These are phyloP conservation scores for Herpailurus yagouaroundi DNA, from an alignment of 2,113 vertebrate genomes.

Conservation along the genomic window DNA sequence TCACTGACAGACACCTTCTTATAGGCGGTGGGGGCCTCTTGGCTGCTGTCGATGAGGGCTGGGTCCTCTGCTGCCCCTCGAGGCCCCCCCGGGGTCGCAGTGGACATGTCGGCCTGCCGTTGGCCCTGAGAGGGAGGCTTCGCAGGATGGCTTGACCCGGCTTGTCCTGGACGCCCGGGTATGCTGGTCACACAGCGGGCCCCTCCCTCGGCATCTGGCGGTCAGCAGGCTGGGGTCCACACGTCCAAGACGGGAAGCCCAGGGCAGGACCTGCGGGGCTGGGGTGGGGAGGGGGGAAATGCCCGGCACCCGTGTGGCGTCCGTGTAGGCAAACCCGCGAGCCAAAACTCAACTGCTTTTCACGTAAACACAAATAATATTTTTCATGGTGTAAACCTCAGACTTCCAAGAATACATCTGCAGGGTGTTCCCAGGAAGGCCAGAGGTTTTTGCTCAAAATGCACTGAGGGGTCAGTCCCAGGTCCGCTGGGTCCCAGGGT, in stretches of 20 bases:
- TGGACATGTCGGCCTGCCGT: not conserved
- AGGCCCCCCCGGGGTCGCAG: not conserved
- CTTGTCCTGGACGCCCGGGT: not conserved
- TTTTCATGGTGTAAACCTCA: not conserved
- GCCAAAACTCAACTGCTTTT: not conserved
- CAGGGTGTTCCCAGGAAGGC: not conserved
- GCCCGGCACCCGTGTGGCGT: not conserved
- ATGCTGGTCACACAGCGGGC: not conserved
- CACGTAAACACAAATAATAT: too few species aligned
- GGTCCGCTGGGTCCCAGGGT: not conserved
- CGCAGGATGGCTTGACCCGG: not conserved
- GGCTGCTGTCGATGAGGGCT: not conserved
- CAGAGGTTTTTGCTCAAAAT: not conserved
- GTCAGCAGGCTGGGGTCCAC: not conserved
- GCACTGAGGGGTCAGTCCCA: not conserved
- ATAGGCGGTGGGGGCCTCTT: not conserved
- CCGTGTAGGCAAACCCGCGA: not conserved
- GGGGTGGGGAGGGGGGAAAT: too few species aligned
- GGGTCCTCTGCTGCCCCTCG: not conserved
- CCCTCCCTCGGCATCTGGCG: not conserved
- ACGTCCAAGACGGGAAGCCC: rapidly evolving
- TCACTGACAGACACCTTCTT: not conserved
- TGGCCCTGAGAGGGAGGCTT: not conserved
- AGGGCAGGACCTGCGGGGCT: not conserved
- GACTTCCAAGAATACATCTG: not conserved